Evolutionary conservation across 2,888 invertebrate genomes (phyloP).

Genomic region (Belgica antarctica): DNA sequence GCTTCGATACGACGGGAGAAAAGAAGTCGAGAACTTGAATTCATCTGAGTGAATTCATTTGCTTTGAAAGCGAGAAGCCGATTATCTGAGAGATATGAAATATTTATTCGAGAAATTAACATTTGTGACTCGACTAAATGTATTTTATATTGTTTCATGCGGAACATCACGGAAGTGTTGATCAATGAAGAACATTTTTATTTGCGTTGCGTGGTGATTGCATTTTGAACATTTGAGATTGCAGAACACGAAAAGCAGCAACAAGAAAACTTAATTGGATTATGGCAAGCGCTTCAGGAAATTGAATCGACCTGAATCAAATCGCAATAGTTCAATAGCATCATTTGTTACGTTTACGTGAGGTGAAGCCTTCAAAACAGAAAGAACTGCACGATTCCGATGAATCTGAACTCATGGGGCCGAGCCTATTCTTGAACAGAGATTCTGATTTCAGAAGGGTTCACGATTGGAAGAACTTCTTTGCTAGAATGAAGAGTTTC

Average conservation of each 20-base stretch:
- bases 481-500: too few species aligned
- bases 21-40: background rate
- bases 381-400: background rate
- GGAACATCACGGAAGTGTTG: background rate
- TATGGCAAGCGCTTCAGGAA: background rate
- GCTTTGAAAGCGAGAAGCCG: background rate
- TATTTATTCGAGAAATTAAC: too few species aligned
- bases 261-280: constrained; percentile 18
- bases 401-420: background rate
- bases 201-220: background rate
- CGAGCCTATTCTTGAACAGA: background rate
- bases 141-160: too few species aligned
- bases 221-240: background rate
- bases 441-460: too few species aligned
- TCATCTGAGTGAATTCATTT: background rate
- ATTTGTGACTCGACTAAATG: too few species aligned
- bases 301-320: background rate
- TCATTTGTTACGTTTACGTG: background rate
- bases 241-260: too few species aligned
- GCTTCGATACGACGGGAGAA: background rate
- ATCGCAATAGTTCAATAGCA: constrained; percentile 22
- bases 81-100: background rate
- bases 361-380: constrained; percentile 5
- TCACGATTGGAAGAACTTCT: too few species aligned
- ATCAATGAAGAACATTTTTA: background rate